Evolutionary conservation across 2,797 vertebrate species (phyloP), one percentile per base, ranked within the genome.

Genomic region (Gallinago nigripennis): DNA sequence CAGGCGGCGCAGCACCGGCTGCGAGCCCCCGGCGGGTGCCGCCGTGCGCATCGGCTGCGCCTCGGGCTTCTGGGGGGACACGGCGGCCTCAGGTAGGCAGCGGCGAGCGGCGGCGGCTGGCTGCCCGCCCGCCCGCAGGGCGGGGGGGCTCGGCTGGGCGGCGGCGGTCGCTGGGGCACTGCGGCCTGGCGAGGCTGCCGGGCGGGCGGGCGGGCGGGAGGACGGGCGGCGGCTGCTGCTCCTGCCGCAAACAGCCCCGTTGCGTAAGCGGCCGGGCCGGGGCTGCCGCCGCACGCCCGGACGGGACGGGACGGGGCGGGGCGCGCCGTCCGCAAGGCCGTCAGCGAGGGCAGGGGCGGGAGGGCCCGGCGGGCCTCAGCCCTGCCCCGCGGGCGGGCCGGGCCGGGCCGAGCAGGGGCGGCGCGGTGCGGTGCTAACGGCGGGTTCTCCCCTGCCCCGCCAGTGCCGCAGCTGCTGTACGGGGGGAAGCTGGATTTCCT

Each of bases 31-130:
- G 24, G 43, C 56, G 19, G 43, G 77, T 12, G 68, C 66, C 39
- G 56, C 70, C 63, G 98, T 99, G 48, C 97, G 98, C 69, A 96
- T 99, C 78, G 98, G 98, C 80, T 98, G 98, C 35, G 98, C 98
- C 3, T 98, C 98, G 2, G 98, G 98, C 19, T 99, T 98, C 96
- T 98, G 98, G 98, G 98, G 98, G 18, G 98, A 99, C 97, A 98
- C 98, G 2, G 97, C 98, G 25, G 97, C 96, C 3, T 97, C 99
- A 97, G 99, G 98, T 99, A 97, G 77, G 54, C 8, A 15, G 16
- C 19, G 51, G 12, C 13, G 37, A 69, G 54, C 8, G 16, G 16
- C 19, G 51, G 12, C 13, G 37, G 73, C 37, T 33, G 35, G 21
- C 41, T 15, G 41, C 41, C 33, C 33, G 35, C 25, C 41, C 41